Evolutionary conservation across 2,113 vertebrate species (phyloP), one percentile per base, ranked within the genome.

Genomic region (Apteryx owenii): DNA sequence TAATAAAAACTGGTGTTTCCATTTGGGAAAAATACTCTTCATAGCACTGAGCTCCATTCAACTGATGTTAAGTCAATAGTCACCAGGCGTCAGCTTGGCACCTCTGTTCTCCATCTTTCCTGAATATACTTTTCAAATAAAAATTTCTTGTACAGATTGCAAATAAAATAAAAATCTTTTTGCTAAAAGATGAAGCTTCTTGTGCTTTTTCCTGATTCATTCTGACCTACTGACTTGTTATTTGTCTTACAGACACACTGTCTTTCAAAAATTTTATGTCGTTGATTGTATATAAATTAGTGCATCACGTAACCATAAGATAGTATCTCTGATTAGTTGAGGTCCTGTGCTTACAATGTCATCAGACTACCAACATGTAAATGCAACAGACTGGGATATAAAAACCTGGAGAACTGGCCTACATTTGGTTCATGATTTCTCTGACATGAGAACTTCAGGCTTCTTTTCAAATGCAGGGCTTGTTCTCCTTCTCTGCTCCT

Each of bases 261-360:
- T 38, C 10, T 70, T 85, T 76, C 64, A 14, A 81, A 95, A 91
- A 58, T 17, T 50, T 0, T 42, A 33, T 73, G 9, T 53, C 7
- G 9, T 16, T 0, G 0, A 14, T 4, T 36, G 40, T 75, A 79
- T 20, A n/a, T 20, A 62, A 79, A 64, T 33, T 13, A 71, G 19
- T 33, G 29, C 9, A 68, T 68, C 33, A 51, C 9, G 19, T 94
- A 14, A 16, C 7, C 31, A 23, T 36, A 10, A 5, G 8, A 7
- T 40, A 6, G 9, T 16, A 1, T 61, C 2, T 61, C 36, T 81
- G 33, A 5, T 68, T 4, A 40, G 2, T 0, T 23, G 26, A 3
- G 3, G 2, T 4, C 22, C 8, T 5, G 1, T 9, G 5, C 5
- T 70, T 65, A 86, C 2, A 1, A 14, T 3, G 1, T 70, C 46